Percentiles rank a stretch among this genome's conserved stretches.
Conservation (phyloP, 2,113 vertebrate species). For the Rhipidura dahli region DNA sequence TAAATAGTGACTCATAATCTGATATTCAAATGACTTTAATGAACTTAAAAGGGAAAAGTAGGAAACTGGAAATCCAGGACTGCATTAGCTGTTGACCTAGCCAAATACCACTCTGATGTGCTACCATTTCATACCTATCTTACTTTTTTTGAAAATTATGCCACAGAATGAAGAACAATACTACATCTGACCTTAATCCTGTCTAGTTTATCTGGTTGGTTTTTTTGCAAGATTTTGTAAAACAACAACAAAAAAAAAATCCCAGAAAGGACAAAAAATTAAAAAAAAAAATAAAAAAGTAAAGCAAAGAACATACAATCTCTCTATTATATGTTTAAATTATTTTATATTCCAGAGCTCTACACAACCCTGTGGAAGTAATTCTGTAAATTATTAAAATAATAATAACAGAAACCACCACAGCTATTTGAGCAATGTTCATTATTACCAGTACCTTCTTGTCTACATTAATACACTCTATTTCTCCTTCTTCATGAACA, state of each 20-base stretch:
- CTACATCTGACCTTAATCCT: background rate
- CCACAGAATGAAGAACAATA: background rate
- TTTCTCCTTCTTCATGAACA: background rate
- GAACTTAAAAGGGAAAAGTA: background rate
- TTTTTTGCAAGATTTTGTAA: background rate
- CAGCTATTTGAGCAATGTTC: background rate
- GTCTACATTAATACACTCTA: background rate
- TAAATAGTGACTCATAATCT: background rate
- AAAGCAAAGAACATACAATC: background rate
- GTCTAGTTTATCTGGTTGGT: background rate
- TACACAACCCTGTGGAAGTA: background rate
- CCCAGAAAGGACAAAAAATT: accelerated
- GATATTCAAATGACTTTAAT: background rate
- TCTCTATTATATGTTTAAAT: background rate
- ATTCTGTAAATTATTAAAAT: background rate
- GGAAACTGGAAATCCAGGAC: background rate
- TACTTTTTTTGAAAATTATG: background rate
- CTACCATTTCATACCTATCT: background rate
- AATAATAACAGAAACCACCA: background rate
- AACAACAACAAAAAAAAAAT: background rate
- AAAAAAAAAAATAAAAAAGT: accelerated
- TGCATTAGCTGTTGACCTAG: background rate
- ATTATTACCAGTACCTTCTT: background rate
- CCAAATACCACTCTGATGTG: background rate
- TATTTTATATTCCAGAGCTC: background rate